Conservation (phyloP, 2,113 vertebrate species). For the Otolemur garnettii region DNA sequence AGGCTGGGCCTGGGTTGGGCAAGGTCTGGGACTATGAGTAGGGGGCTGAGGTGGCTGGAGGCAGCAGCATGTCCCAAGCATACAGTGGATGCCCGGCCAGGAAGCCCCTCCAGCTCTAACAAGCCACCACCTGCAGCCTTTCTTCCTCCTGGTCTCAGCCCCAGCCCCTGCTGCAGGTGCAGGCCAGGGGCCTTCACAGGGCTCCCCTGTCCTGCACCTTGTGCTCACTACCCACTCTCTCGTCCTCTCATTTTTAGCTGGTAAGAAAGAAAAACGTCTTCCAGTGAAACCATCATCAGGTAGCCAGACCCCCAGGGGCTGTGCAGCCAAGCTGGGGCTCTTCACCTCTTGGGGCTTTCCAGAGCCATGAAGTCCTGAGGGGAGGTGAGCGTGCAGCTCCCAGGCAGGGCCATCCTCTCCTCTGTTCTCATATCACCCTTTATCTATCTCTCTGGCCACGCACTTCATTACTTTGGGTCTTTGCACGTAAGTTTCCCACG, state of each 20-base stretch:
- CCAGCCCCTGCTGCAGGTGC: background rate
- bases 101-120: constrained; percentile 14
- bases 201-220: background rate
- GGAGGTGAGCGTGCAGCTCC: background rate
- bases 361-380: background rate
- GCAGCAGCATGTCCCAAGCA: background rate
- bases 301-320: no score
- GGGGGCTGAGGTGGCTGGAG: background rate
- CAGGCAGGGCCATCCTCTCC: background rate
- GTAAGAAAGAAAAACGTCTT: background rate
- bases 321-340: no score
- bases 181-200: background rate
- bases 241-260: background rate
- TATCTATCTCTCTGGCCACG: background rate
- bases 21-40: background rate
- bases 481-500: accelerated
- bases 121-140: constrained; percentile 18
- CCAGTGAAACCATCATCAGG: background rate
- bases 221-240: no score
- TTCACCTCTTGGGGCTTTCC: background rate
- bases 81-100: background rate
- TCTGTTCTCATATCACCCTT: background rate
- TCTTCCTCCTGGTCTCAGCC: background rate
- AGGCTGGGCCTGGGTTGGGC: background rate
- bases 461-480: accelerated